Percentiles rank a stretch among this genome's conserved stretches.
phyloP scores from a whole-genome alignment of 2,888 invertebrate genomes.

The Melanostoma scalare region DNA sequence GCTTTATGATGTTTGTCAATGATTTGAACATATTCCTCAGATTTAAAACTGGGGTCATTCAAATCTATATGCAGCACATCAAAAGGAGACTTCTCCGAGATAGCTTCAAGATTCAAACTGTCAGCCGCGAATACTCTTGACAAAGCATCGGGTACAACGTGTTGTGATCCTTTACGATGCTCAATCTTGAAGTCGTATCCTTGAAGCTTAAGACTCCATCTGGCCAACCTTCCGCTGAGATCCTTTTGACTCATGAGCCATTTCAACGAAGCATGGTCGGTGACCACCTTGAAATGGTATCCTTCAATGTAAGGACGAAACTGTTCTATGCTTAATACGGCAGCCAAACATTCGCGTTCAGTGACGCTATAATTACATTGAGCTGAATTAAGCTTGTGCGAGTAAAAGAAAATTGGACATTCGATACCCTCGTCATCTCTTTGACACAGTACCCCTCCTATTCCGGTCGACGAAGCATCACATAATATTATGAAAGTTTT shows the following conservation, averaged over 20 bases:
- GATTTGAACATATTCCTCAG: slow-evolving; percentile 7
- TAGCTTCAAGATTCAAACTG: not conserved
- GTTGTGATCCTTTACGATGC: slow-evolving; percentile 20
- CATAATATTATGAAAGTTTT: slow-evolving; percentile 38
- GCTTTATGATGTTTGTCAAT: slow-evolving; percentile 9
- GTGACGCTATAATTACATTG: slow-evolving; percentile 28
- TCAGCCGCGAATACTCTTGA: not conserved
- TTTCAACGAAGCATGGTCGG: slow-evolving; percentile 74
- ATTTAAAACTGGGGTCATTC: slow-evolving; percentile 6
- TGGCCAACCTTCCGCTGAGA: slow-evolving; percentile 74
- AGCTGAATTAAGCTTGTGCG: slow-evolving; percentile 38
- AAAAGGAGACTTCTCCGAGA: too few relatives aligned
- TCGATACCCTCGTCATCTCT: slow-evolving; percentile 24
- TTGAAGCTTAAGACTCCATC: slow-evolving; percentile 24
- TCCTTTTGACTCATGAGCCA: slow-evolving; percentile 75
- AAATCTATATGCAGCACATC: too few relatives aligned
- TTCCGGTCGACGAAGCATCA: slow-evolving; percentile 6
- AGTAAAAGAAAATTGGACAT: slow-evolving; percentile 32
- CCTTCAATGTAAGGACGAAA: slow-evolving; percentile 59
- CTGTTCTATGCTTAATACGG: slow-evolving; percentile 22
- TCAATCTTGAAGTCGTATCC: slow-evolving; percentile 20
- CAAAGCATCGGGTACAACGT: slow-evolving; percentile 21
- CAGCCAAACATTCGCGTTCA: slow-evolving; percentile 2
- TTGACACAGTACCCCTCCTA: slow-evolving; percentile 40
- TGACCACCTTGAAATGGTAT: slow-evolving; percentile 27